Conservation (phyloP, 2,797 vertebrate genomes). For the Loris lydekkerianus region DNA sequence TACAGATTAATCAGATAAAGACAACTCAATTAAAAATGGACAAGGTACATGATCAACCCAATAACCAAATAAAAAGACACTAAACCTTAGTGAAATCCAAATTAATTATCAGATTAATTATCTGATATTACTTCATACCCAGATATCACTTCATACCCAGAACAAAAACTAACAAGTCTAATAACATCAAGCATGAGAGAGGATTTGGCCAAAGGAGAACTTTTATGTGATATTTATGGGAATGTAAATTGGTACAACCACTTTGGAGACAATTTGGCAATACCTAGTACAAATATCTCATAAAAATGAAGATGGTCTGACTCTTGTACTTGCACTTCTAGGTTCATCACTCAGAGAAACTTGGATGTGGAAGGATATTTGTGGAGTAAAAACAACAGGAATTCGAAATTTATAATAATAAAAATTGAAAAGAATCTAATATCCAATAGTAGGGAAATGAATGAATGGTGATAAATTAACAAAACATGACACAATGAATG, state of each 20-base stretch:
- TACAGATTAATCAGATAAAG: slow-evolving; percentile 2
- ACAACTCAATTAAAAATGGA: slow-evolving; percentile 12
- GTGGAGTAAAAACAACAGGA: background rate
- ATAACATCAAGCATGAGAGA: background rate
- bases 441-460: background rate
- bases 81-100: background rate
- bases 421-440: background rate
- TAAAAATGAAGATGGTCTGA: background rate
- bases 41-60: background rate
- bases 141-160: background rate
- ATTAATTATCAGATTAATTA: background rate
- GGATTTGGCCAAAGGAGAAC: background rate
- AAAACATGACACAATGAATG: background rate
- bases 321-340: background rate
- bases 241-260: background rate
- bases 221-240: background rate
- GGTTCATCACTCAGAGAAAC: background rate
- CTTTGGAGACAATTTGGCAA: background rate
- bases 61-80: slow-evolving; percentile 18
- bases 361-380: background rate
- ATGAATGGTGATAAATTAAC: background rate
- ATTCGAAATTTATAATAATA: background rate
- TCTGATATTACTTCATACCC: background rate
- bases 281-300: background rate
- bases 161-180: background rate